Evolutionary conservation across 2,113 vertebrate genomes (phyloP).

Genomic region (Tragelaphus scriptus): DNA sequence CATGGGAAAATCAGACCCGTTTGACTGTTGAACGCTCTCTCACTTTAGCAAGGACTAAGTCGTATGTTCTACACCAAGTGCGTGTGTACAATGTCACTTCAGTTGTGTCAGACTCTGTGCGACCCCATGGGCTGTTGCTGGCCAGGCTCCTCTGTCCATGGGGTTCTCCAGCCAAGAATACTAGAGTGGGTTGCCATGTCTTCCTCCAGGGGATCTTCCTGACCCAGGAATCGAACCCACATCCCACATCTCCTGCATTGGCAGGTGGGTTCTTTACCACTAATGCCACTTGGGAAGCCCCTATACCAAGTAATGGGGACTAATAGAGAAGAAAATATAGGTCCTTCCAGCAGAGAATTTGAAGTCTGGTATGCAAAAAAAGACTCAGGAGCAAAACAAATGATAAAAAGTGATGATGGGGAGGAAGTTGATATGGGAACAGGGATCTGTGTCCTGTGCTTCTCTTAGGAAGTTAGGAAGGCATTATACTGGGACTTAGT

Average conservation of each 20-base stretch:
- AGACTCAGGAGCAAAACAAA: background rate
- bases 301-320: background rate
- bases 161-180: background rate
- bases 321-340: background rate
- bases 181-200: too few relatives aligned
- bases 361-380: background rate
- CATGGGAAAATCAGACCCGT: background rate
- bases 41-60: background rate
- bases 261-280: background rate
- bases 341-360: background rate
- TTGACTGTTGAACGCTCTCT: background rate
- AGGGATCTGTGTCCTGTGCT: background rate
- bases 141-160: background rate
- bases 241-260: background rate
- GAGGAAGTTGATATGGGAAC: background rate
- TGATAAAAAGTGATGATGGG: background rate
- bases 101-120: accelerated
- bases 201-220: background rate
- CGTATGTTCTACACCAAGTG: background rate
- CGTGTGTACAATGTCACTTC: accelerated
- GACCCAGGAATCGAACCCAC: background rate
- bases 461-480: background rate
- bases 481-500: background rate
- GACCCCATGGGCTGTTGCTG: background rate
- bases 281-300: background rate